phyloP scores from a whole-genome alignment of 1,140 invertebrate species.

The Zaprionus gabonicus region DNA sequence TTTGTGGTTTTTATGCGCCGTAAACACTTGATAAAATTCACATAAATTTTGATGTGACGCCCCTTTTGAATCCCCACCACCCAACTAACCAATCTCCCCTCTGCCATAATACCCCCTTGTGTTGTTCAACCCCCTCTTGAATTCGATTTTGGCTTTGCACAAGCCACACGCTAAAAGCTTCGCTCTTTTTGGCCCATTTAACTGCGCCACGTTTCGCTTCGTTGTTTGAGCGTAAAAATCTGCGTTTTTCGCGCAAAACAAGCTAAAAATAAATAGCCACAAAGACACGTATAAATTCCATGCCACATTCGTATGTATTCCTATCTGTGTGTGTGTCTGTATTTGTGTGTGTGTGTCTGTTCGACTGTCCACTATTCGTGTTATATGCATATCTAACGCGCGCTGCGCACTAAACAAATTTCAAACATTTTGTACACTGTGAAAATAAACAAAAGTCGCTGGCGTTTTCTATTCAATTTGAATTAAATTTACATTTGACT shows the following conservation, averaged over 20 bases:
- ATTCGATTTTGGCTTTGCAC: constrained; percentile 55
- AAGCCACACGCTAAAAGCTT: constrained; percentile 45
- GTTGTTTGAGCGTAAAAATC: constrained; percentile 47
- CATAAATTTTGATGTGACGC: constrained; percentile 70
- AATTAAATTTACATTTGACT: constrained; percentile 17
- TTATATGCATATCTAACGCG: constrained; percentile 25
- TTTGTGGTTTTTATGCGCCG: constrained; percentile 64
- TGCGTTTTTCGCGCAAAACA: constrained; percentile 22
- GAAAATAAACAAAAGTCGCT: constrained; percentile 26
- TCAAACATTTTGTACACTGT: constrained; percentile 22
- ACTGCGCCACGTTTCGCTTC: constrained; percentile 34
- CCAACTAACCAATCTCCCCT: neutral
- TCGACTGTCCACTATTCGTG: neutral
- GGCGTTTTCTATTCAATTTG: constrained; percentile 24
- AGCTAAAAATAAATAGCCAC: constrained; percentile 45
- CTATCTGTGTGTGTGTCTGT: neutral
- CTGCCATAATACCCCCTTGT: neutral
- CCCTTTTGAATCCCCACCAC: constrained; percentile 12
- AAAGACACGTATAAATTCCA: constrained; percentile 19
- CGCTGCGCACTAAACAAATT: constrained; percentile 43
- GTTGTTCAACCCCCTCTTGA: constrained; percentile 7
- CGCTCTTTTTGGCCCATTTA: constrained; percentile 49
- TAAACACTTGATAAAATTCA: constrained; percentile 81
- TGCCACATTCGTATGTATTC: neutral
- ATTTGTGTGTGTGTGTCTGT: constrained; percentile 2